phyloP scores from a whole-genome alignment of 2,797 vertebrate genomes.

The Etheostoma nigrum region DNA sequence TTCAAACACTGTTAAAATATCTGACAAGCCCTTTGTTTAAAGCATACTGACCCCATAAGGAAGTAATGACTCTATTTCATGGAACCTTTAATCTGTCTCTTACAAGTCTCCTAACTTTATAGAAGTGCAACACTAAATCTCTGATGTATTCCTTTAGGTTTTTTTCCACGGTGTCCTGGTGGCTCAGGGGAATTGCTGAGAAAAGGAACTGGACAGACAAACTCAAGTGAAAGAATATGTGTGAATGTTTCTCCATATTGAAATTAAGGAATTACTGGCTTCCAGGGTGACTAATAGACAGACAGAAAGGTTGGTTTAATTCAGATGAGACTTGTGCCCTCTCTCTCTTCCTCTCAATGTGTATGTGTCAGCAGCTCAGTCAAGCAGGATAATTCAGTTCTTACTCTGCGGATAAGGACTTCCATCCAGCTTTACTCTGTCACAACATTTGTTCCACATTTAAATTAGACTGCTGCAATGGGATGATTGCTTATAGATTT shows the following conservation, averaged over 20 bases:
- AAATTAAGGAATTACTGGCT: slow-evolving; percentile 70
- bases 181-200: slow-evolving; percentile 20
- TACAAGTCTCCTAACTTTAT: slow-evolving; percentile 1
- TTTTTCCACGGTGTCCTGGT: slow-evolving; percentile 53
- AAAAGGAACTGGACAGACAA: slow-evolving; percentile 35
- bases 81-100: not conserved
- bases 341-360: slow-evolving; percentile 44
- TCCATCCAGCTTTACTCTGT: slow-evolving; percentile 81
- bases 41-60: not conserved
- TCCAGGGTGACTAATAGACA: slow-evolving; percentile 65
- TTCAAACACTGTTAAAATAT: not conserved
- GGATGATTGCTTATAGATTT: slow-evolving; percentile 78
- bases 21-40: slow-evolving; percentile 1
- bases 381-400: slow-evolving; percentile 80
- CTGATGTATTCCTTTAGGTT: slow-evolving; percentile 16
- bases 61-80: not conserved
- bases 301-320: slow-evolving; percentile 70
- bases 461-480: slow-evolving; percentile 78
- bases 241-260: slow-evolving; percentile 54
- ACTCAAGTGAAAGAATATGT: slow-evolving; percentile 49
- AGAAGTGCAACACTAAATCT: not conserved
- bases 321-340: slow-evolving; percentile 58
- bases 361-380: slow-evolving; percentile 77
- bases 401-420: slow-evolving; percentile 78
- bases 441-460: slow-evolving; percentile 82